Evolutionary conservation across 1,140 invertebrate species (phyloP).

Genomic region (Lepidurus packardi): DNA sequence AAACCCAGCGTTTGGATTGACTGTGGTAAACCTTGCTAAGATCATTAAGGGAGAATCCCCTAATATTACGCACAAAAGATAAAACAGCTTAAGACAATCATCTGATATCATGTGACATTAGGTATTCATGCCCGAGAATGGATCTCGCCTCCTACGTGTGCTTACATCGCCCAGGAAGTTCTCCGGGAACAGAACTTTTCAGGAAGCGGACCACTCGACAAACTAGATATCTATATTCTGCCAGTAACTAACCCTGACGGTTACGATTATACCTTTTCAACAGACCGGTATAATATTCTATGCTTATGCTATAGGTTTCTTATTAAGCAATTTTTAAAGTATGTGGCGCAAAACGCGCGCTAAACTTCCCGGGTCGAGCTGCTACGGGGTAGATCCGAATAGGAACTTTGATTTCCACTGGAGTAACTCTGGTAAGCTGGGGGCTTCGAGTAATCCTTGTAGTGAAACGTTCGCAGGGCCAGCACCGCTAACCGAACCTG

Average conservation of each 20-base stretch:
- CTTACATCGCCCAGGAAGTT: constrained; percentile 59
- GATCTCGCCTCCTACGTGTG: constrained; percentile 54
- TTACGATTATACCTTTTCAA: neutral
- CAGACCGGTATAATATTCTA: neutral
- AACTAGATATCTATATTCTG: neutral
- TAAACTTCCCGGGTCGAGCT: constrained; percentile 46
- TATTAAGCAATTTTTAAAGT: constrained; percentile 49
- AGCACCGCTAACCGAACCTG: constrained; percentile 72
- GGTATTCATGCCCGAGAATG: constrained; percentile 60
- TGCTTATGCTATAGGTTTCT: neutral
- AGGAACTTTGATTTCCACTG: constrained; percentile 68
- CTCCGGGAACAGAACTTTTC: constrained; percentile 42
- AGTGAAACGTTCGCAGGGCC: constrained; percentile 71
- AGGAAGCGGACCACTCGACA: neutral
- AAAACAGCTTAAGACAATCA: neutral
- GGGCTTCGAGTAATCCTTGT: constrained; percentile 56
- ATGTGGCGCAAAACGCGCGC: constrained; percentile 60
- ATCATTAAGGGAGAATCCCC: neutral
- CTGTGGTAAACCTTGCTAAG: constrained; percentile 36
- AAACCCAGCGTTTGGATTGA: constrained; percentile 44
- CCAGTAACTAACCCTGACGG: constrained; percentile 6
- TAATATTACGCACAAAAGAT: no score
- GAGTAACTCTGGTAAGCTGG: constrained; percentile 46
- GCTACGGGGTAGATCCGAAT: constrained; percentile 64
- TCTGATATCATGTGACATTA: neutral